These are phyloP conservation scores for Phrynosoma platyrhinos DNA, from an alignment of 2,113 vertebrate genomes.

Conservation along the genomic window DNA sequence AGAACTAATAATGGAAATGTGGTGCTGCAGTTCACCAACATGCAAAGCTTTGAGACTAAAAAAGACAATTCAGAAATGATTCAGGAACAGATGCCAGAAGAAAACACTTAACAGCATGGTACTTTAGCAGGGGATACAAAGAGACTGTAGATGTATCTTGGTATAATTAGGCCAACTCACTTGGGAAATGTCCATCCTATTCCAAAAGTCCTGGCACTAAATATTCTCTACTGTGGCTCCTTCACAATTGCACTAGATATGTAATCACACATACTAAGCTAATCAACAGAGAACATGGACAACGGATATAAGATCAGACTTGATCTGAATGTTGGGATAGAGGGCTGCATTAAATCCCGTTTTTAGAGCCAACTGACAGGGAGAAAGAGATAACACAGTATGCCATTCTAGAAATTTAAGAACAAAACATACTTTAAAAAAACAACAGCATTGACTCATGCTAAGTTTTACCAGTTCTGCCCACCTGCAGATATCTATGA, in stretches of 20 bases:
- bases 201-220: background rate
- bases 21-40: background rate
- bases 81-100: background rate
- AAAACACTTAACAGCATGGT: background rate
- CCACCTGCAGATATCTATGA: background rate
- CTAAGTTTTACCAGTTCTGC: background rate
- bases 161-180: background rate
- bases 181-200: background rate
- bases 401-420: background rate
- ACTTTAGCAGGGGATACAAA: background rate
- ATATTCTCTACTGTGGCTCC: background rate
- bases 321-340: background rate
- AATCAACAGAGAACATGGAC: background rate
- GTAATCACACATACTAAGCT: background rate
- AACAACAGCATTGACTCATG: background rate
- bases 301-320: background rate
- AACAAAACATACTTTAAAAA: background rate
- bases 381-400: background rate
- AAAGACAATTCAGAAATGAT: slow-evolving; percentile 4
- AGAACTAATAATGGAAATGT: slow-evolving; percentile 47
- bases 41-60: slow-evolving; percentile 17
- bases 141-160: background rate
- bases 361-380: background rate
- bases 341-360: background rate
- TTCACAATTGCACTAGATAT: background rate